Evolutionary conservation across 2,888 invertebrate genomes (phyloP), one percentile per base, ranked within the genome.

Genomic region (Escarpia spicata): DNA sequence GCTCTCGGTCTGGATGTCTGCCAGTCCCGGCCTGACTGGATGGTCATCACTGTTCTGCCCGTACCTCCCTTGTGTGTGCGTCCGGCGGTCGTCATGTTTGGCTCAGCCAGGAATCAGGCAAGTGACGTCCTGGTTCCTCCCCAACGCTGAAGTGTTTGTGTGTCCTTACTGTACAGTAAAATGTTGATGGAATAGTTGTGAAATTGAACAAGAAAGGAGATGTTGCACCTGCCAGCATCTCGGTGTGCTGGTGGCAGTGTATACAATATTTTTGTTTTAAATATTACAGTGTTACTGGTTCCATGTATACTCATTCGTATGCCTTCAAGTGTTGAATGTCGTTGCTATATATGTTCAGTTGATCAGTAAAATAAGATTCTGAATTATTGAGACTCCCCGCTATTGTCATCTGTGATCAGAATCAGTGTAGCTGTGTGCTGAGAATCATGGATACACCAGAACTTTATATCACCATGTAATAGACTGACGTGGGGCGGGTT

Each of bases 81-180:
- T 94, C 99, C 99, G 0, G 99, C 99, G 92, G 99, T 99, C 8
- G 99, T 99, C 12, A 99, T 99, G 98, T 98, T 98, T 96, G 99
- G 99, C n/a, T 98, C 99, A 0, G 99, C 99, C 0, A 98, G 98
- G 96, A 99, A 99, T 97, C 97, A 97, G 96, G 97, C 97, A 26
- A 75, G 75, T 26, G 75, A 75, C 6, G 26, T 1, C 19, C 4
- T 75, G 75, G 26, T 75, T 52, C 52, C 52, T 52, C 10, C 37
- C 37, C 37, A 52, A 52, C 0, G 52, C 12, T 12, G 52, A 12
- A 52, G 12, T 52, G 52, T 52, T 75, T 75, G 75, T 26, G 75
- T 75, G 15, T 6, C 26, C 19, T 75, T 75, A 26, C 26, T 19
- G 19, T 75, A 19, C 3, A 6, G 15, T 19, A 19, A 75, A 75